Evolutionary conservation across 1,140 invertebrate genomes (phyloP), one percentile per base, ranked within the genome.

Genomic region (Theocolax elegans): DNA sequence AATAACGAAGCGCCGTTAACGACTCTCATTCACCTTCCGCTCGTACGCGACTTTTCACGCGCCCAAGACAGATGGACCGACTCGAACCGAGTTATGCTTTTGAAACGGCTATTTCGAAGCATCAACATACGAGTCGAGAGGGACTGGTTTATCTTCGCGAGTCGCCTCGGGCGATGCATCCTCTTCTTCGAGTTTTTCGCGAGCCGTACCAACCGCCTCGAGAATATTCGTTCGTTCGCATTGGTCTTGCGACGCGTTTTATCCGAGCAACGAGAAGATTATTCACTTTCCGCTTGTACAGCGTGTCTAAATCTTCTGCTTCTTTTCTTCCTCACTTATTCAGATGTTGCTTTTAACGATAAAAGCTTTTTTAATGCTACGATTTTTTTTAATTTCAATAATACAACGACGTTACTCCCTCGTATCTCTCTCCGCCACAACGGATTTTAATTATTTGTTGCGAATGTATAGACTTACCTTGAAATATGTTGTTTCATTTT

Each of bases 1-100:
- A 72, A 77, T 80, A 81, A 83, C 75, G 77, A 80, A 81, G 74
- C 74, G 58, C 54, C 73, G 48, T 66, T 76, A 74, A 79, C 74
- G 76, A 77, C 74, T 70, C 70, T 56, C 73, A 46, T 78, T 76
- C 74, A 76, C 73, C 77, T 76, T 72, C 71, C 69, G 71, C 44
- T 74, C 75, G 72, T 29, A 35, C 13, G 31, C 35, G 21, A 51
- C 48, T 53, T 65, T 65, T 65, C 62, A 19, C 62, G 48, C 62
- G 17, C 10, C 12, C 74, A 72, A 69, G 76, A 82, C 76, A 75
- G 74, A 83, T 78, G 79, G 75, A 73, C 78, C 75, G 63, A 7
- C 15, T 23, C 62, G 53, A 48, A 56, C 51, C 59, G 76, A 80
- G 79, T 82, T 83, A 83, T 81, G 66, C 69, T n/a, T 63, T 72